Evolutionary conservation across 2,113 vertebrate species (phyloP), one percentile per base, ranked within the genome.

Genomic region (Alectura lathami): DNA sequence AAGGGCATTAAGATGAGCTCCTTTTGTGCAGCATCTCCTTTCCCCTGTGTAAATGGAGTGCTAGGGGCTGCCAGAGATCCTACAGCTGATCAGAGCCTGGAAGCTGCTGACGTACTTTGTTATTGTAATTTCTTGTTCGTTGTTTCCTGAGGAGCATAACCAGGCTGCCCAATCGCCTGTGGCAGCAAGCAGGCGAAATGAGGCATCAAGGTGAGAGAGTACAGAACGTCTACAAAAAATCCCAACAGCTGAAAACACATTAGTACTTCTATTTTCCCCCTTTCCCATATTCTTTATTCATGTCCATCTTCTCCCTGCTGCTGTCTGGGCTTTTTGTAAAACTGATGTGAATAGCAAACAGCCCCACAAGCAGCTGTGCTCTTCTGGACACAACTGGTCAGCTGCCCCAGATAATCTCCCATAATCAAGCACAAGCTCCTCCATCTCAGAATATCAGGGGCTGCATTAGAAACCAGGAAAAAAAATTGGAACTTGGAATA

Each of bases 181-280:
- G 74, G 81, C 85, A 91, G 78, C 6, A 32, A 64, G 88, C 47
- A 86, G 83, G 50, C 92, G 83, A 94, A 94, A 91, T 85, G 87
- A 96, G 43, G 90, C 83, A 91, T 78, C 81, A 89, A 94, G 81
- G 80, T 91, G 84, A 91, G 84, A 96, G 51, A 82, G 67, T 78
- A 77, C 32, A 88, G 89, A 77, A 66, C 50, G 72, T 8, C 38
- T 66, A 60, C 80, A 15, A n/a, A 89, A 92, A 73, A 34, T n/a
- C 63, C 63, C 47, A 64, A 29, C 50, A 60, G 30, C 48, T 70
- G 86, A 91, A 96, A 53, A 91, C 3, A 4, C 43, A 63, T 72
- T 36, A 90, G 26, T 53, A 13, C 32, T 73, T 40, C 67, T 90
- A 43, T 94, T 90, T 91, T 30, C 29, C 47, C 32, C 18, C 30